Evolutionary conservation across 2,797 vertebrate species (phyloP).

Genomic region (Anabacerthia variegaticeps): DNA sequence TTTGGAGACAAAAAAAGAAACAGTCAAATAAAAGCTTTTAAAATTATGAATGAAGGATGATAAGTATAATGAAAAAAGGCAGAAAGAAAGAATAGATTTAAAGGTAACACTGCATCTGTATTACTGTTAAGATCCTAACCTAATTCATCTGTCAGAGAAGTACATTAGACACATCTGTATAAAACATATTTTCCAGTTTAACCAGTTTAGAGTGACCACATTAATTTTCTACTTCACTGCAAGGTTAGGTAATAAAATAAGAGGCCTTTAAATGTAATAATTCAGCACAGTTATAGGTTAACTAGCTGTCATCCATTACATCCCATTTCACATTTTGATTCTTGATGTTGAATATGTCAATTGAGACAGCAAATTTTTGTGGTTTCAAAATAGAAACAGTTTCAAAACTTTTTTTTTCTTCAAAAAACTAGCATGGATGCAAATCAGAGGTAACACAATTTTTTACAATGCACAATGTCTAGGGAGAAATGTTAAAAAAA

Average conservation of each 20-base stretch:
- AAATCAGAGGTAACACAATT: background rate
- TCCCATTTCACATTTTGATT: conserved; percentile 1
- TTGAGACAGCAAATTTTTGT: background rate
- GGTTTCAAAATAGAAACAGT: background rate
- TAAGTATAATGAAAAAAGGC: background rate
- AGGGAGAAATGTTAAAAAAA: background rate
- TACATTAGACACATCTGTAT: conserved; percentile 56
- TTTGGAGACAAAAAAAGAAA: conserved; percentile 2
- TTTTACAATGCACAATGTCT: background rate
- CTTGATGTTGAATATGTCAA: background rate
- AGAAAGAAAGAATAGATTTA: conserved; percentile 47
- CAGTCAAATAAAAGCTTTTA: conserved; percentile 53
- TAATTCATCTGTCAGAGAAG: conserved; percentile 60
- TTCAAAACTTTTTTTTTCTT: background rate
- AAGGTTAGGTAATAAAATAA: conserved; percentile 74
- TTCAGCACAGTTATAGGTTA: conserved; percentile 67
- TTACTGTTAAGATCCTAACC: conserved; percentile 57
- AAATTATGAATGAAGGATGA: conserved; percentile 35
- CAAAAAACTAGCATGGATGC: background rate
- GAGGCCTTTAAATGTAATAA: conserved; percentile 69
- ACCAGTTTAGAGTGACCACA: conserved; percentile 67
- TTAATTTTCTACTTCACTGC: conserved; percentile 78
- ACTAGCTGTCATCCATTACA: conserved; percentile 49
- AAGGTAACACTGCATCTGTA: conserved; percentile 43
- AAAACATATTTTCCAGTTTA: conserved; percentile 71